A percentile compares a stretch with the other conserved stretches of the same genome.
Evolutionary conservation across 2,113 vertebrate species (phyloP).

Genomic region (Scalopus aquaticus): DNA sequence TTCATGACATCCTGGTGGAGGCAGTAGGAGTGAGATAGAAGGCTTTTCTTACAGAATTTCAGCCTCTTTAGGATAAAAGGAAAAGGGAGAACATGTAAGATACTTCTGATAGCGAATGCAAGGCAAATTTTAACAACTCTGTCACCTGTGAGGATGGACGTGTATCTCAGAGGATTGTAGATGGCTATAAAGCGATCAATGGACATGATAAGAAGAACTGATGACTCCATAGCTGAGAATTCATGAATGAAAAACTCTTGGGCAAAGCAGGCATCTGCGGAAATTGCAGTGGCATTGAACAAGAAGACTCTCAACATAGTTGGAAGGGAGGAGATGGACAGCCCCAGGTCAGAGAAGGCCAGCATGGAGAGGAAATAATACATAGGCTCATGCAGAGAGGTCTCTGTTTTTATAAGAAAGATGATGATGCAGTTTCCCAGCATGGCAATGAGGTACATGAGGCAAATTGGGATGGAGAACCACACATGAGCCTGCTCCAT

Average conservation of each 20-base stretch:
- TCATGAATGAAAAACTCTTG: slow-evolving; percentile 64
- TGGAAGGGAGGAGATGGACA: not conserved
- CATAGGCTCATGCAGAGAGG: slow-evolving; percentile 43
- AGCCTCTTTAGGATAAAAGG: not conserved
- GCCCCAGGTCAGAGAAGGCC: not conserved
- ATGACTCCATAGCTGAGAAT: slow-evolving; percentile 43
- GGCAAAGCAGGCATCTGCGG: not conserved
- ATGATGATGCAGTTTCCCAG: slow-evolving; percentile 23
- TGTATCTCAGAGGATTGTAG: slow-evolving; percentile 5
- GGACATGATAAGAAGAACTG: slow-evolving; percentile 22
- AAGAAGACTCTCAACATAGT: slow-evolving; percentile 28
- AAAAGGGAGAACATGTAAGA: not conserved
- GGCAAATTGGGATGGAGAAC: slow-evolving; percentile 12
- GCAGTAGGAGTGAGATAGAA: slow-evolving; percentile 15
- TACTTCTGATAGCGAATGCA: not conserved
- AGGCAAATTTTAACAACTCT: not conserved
- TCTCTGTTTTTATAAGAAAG: not conserved
- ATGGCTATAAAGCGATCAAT: slow-evolving; percentile 6
- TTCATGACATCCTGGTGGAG: slow-evolving; percentile 51
- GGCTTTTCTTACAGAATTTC: not conserved
- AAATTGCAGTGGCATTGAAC: not conserved
- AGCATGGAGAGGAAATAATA: slow-evolving; percentile 47
- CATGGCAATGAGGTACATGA: not conserved
- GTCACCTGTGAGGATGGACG: not conserved
- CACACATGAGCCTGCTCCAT: not conserved